Conservation (phyloP, 2,888 invertebrate species). For the Gerosis bhagava region DNA sequence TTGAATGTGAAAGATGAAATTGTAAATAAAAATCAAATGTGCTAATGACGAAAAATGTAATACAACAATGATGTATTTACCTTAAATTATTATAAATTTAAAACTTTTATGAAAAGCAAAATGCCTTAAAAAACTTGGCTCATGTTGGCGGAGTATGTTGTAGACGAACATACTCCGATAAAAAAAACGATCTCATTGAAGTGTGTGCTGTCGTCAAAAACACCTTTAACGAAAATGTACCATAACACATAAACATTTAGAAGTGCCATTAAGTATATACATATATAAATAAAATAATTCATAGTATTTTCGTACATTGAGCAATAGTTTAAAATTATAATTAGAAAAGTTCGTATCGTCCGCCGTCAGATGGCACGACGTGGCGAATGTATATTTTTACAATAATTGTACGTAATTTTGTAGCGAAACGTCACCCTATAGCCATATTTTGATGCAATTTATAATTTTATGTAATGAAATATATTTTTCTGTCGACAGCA, state of each 20-base stretch:
- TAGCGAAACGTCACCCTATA: conserved; percentile 6
- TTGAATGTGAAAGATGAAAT: too few species aligned
- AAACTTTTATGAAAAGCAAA: too few species aligned
- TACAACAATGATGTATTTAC: too few species aligned
- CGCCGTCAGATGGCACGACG: conserved; percentile 4
- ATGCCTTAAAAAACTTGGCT: too few species aligned
- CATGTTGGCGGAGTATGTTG: too few species aligned
- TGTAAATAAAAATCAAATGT: too few species aligned
- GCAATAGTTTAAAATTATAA: conserved; percentile 49
- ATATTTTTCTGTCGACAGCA: conserved; percentile 11
- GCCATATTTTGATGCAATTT: conserved; percentile 17
- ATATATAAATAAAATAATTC: conserved; percentile 49
- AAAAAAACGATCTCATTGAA: too few species aligned
- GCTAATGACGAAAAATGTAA: too few species aligned
- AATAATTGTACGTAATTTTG: conserved; percentile 29
- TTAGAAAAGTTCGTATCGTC: conserved; percentile 24
- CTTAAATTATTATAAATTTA: too few species aligned
- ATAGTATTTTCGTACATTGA: conserved; percentile 72
- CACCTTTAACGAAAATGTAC: too few species aligned
- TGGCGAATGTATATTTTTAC: conserved; percentile 36
- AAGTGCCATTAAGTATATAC: conserved; percentile 72
- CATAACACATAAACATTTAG: conserved; percentile 56
- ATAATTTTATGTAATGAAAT: conserved; percentile 17
- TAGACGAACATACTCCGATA: too few species aligned
- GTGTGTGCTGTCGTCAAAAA: too few species aligned